Percentiles rank a stretch among this genome's conserved stretches.
Evolutionary conservation across 1,140 invertebrate genomes (phyloP).

Genomic region (Eulimnadia texana): DNA sequence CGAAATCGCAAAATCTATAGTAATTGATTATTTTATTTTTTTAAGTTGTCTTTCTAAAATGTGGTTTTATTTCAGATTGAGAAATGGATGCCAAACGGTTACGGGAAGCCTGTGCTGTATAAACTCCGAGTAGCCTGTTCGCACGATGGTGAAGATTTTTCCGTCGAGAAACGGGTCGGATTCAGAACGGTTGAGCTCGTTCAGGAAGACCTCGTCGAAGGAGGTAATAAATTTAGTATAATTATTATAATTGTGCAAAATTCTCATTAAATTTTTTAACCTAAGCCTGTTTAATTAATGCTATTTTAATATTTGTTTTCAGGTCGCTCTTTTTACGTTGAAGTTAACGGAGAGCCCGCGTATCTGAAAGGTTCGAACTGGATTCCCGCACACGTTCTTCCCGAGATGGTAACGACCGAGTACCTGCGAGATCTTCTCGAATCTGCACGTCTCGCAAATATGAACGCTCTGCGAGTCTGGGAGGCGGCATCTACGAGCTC

Average conservation of each 20-base stretch:
- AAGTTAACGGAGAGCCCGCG: slow-evolving; percentile 71
- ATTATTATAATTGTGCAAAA: too few relatives aligned
- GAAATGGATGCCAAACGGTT: slow-evolving; percentile 91
- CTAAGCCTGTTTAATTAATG: not conserved
- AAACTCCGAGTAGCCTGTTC: slow-evolving; percentile 35
- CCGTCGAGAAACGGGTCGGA: slow-evolving; percentile 45
- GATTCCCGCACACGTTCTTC: slow-evolving; percentile 79
- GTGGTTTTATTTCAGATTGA: too few relatives aligned
- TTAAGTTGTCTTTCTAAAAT: too few relatives aligned
- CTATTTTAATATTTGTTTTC: not conserved
- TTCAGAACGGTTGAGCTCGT: slow-evolving; percentile 73
- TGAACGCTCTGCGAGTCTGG: slow-evolving; percentile 94
- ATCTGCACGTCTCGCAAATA: slow-evolving; percentile 60
- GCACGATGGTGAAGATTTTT: slow-evolving; percentile 24
- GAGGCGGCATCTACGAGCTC: slow-evolving; percentile 87
- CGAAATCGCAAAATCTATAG: not conserved
- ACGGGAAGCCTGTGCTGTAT: slow-evolving; percentile 68
- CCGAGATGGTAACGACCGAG: slow-evolving; percentile 47
- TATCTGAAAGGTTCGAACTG: slow-evolving; percentile 95
- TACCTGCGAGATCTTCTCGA: slow-evolving; percentile 41
- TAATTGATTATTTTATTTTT: not conserved
- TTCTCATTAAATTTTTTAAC: too few relatives aligned
- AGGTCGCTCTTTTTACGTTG: slow-evolving; percentile 76
- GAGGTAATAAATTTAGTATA: too few relatives aligned
- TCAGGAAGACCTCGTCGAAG: slow-evolving; percentile 40